Percentiles rank a stretch among this genome's conserved stretches.
Conservation (phyloP, 2,113 vertebrate species). For the Corythaixoides concolor region DNA sequence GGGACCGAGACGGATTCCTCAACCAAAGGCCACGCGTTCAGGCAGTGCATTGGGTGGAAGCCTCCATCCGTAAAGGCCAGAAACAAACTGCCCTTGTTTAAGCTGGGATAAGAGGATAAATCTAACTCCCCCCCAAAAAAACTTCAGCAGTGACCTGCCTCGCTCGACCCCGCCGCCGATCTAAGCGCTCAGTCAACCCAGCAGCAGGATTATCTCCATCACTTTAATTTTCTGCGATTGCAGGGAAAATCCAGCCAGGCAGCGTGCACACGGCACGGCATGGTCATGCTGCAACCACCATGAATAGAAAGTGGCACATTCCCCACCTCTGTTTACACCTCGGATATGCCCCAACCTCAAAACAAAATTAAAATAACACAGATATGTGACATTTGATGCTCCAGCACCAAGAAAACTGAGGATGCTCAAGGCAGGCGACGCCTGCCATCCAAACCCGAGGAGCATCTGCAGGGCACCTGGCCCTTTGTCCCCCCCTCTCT, state of each 20-base stretch:
- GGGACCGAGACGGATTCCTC: background rate
- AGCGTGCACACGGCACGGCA: background rate
- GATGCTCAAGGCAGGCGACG: background rate
- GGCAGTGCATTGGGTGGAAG: background rate
- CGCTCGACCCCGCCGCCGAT: constrained; percentile 14
- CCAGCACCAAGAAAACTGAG: background rate
- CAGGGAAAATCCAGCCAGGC: constrained; percentile 46
- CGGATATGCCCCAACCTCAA: background rate
- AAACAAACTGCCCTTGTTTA: constrained; percentile 58
- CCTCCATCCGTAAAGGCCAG: background rate
- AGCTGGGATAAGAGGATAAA: constrained; percentile 62
- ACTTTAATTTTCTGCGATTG: constrained; percentile 66
- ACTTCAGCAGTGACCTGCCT: constrained; percentile 50
- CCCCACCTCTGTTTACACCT: background rate
- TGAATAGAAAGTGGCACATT: background rate
- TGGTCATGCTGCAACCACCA: background rate
- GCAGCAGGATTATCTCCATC: constrained; percentile 63
- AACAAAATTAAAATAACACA: background rate
- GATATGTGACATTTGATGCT: background rate
- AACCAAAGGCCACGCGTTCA: background rate
- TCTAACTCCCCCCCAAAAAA: background rate
- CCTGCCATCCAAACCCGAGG: background rate
- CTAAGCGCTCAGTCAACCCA: constrained; percentile 34
- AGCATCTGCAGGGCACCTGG: background rate
- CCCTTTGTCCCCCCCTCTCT: background rate